Conservation (phyloP, 2,113 vertebrate genomes). For the Tetrao urogallus region DNA sequence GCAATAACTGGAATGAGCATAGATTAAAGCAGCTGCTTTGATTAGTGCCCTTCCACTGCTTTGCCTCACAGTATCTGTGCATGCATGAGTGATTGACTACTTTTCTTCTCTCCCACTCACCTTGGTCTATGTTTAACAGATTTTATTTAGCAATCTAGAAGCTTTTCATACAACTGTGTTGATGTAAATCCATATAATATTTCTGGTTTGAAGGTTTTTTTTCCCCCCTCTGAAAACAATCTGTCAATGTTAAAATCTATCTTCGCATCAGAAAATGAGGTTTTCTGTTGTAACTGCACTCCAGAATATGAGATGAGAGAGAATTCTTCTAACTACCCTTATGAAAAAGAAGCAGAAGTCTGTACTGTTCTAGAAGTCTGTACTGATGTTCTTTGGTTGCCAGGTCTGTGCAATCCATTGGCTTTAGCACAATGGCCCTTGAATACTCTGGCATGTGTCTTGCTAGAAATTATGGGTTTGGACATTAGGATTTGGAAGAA, state of each 20-base stretch:
- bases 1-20: neutral
- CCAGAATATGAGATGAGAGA: neutral
- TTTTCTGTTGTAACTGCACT: neutral
- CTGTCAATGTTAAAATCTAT: neutral
- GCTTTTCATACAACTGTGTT: neutral
- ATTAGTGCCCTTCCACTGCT: neutral
- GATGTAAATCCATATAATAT: neutral
- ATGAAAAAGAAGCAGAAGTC: neutral
- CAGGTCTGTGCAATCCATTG: neutral
- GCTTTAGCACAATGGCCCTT: neutral
- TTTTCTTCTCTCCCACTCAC: neutral
- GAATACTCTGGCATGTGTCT: neutral
- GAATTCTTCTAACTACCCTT: neutral
- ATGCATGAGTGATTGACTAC: neutral
- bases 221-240: neutral
- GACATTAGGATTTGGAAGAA: neutral
- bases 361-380: neutral
- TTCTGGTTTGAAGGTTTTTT: neutral
- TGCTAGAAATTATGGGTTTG: neutral
- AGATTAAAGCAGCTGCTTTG: neutral
- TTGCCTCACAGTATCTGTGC: neutral
- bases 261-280: neutral
- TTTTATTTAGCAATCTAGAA: neutral
- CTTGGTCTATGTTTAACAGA: neutral
- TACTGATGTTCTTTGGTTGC: neutral